Percentiles rank a stretch among this genome's conserved stretches.
Evolutionary conservation across 2,797 vertebrate species (phyloP).

Genomic region (Leucoraja ocellata): DNA sequence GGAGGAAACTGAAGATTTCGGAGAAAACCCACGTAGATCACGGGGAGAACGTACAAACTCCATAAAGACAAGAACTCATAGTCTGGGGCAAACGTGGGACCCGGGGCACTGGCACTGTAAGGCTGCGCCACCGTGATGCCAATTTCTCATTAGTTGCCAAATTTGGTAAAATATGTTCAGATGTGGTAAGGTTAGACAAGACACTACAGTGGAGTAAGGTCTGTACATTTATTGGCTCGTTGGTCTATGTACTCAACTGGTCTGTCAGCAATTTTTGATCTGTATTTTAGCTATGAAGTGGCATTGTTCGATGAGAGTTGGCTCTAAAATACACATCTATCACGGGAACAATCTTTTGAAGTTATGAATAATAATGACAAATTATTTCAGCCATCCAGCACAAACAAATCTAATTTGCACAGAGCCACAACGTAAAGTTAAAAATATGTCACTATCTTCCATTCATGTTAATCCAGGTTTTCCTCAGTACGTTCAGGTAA

Average conservation of each 20-base stretch:
- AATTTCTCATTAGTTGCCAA: neutral
- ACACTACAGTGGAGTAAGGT: too few species aligned
- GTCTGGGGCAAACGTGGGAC: too few species aligned
- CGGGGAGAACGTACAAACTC: too few species aligned
- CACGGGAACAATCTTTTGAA: neutral
- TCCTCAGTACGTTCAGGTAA: neutral
- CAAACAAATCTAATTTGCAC: neutral
- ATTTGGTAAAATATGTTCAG: neutral
- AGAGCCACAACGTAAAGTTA: neutral
- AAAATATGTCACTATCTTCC: neutral
- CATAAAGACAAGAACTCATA: too few species aligned
- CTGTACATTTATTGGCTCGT: neutral
- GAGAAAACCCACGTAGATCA: too few species aligned
- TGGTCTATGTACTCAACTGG: neutral
- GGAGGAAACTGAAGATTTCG: too few species aligned
- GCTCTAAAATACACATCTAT: neutral
- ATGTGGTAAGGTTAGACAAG: neutral
- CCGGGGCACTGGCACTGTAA: too few species aligned
- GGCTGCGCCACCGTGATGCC: too few species aligned
- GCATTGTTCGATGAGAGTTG: neutral
- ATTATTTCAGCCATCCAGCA: neutral
- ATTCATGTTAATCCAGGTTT: neutral
- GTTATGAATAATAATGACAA: neutral
- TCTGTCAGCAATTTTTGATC: neutral
- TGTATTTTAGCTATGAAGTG: neutral